Conservation (phyloP, 1,140 invertebrate species). For the Lordiphosa mommai region DNA sequence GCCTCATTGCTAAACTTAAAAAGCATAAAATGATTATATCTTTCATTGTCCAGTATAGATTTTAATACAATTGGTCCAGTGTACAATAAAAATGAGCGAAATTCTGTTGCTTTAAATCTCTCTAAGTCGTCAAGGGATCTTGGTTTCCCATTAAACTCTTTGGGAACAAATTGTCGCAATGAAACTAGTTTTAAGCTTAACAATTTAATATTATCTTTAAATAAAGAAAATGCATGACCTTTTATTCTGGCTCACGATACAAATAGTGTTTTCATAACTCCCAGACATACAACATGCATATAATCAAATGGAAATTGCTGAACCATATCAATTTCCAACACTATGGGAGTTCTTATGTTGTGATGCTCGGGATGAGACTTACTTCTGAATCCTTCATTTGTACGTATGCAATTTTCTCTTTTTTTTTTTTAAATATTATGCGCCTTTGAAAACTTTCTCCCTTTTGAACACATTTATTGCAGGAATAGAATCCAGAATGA, state of each 20-base stretch:
- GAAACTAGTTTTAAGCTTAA: neutral
- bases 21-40: slow-evolving; percentile 29
- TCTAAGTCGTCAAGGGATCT: slow-evolving; percentile 33
- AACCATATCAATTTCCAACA: slow-evolving; percentile 11
- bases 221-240: neutral
- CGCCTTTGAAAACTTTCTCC: no score
- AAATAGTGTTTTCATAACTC: slow-evolving; percentile 7
- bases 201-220: neutral
- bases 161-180: slow-evolving; percentile 31
- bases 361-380: neutral
- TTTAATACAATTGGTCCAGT: slow-evolving; percentile 55
- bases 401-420: slow-evolving; percentile 2
- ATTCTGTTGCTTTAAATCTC: slow-evolving; percentile 75
- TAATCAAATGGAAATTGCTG: no score
- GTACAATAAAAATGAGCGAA: no score
- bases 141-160: slow-evolving; percentile 59
- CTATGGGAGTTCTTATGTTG: neutral
- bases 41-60: slow-evolving; percentile 15
- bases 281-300: no score
- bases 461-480: neutral
- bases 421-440: neutral
- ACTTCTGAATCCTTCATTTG: slow-evolving; percentile 3
- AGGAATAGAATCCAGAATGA: neutral
- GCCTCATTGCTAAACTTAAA: slow-evolving; percentile 9
- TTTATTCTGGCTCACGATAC: neutral